phyloP scores from a whole-genome alignment of 2,113 vertebrate species.

The Lagopus muta region DNA sequence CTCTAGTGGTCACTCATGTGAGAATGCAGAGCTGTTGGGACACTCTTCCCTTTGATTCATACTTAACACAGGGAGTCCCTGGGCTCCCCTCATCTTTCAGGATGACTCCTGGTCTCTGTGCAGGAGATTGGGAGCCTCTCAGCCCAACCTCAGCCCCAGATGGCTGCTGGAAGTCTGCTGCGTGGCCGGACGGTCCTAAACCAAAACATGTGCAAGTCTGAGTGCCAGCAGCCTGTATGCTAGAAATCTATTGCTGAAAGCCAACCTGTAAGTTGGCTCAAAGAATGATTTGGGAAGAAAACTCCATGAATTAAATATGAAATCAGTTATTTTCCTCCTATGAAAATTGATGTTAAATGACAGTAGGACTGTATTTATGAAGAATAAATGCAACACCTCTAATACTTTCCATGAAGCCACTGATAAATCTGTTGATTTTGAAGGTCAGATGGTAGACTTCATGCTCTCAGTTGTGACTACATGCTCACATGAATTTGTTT shows the following conservation, averaged over 20 bases:
- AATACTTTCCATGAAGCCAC: conserved; percentile 1
- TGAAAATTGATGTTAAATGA: neutral
- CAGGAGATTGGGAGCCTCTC: neutral
- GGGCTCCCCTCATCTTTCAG: neutral
- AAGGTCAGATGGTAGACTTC: conserved; percentile 53
- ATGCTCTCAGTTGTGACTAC: conserved; percentile 17
- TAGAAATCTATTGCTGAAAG: conserved; percentile 15
- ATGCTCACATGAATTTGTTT: conserved; percentile 35
- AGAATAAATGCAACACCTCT: neutral
- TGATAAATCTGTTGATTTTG: neutral
- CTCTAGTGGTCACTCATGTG: neutral
- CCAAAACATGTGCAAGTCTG: neutral
- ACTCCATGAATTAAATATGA: neutral
- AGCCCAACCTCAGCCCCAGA: neutral
- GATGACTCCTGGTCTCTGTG: neutral
- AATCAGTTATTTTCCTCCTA: neutral
- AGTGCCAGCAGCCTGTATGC: neutral
- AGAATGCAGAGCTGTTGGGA: conserved; percentile 2
- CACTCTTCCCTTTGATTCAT: neutral
- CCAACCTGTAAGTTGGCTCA: neutral
- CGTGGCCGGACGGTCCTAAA: neutral
- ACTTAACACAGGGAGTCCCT: neutral
- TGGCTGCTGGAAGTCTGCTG: neutral
- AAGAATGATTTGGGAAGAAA: neutral
- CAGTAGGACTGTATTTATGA: neutral